Percentiles rank a stretch among this genome's conserved stretches.
phyloP scores from a whole-genome alignment of 2,113 vertebrate genomes.

The Elanoides forficatus region DNA sequence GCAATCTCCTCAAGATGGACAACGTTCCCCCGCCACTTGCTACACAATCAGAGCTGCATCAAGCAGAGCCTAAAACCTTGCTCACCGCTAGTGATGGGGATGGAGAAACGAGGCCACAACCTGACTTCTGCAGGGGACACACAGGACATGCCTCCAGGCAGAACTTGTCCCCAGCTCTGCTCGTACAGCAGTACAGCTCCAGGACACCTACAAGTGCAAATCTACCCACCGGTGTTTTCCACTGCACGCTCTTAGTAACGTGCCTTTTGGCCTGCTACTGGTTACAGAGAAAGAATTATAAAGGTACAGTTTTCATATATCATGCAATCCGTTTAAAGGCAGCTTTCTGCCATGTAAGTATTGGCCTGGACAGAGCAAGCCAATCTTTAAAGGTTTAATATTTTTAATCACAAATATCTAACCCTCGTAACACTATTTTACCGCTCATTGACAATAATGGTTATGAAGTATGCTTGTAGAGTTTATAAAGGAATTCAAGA shows the following conservation, averaged over 20 bases:
- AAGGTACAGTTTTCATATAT: not conserved
- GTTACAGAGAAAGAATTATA: not conserved
- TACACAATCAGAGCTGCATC: not conserved
- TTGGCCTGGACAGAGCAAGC: not conserved
- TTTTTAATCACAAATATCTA: not conserved
- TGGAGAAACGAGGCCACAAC: not conserved
- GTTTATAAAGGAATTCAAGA: not conserved
- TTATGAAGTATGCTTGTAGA: not conserved
- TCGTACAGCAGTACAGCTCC: fast-evolving
- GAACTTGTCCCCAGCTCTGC: not conserved
- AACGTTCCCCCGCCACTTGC: fast-evolving
- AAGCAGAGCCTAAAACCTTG: not conserved
- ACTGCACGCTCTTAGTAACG: not conserved
- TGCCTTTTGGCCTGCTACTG: not conserved
- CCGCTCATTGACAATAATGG: not conserved
- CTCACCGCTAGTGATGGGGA: not conserved
- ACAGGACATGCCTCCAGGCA: not conserved
- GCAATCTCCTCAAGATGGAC: not conserved
- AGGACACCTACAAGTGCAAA: not conserved
- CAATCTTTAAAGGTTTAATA: not conserved
- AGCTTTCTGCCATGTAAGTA: not conserved
- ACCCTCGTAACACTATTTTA: not conserved
- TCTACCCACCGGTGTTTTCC: not conserved
- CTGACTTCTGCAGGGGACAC: not conserved
- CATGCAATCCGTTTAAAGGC: not conserved